Evolutionary conservation across 2,797 vertebrate genomes (phyloP).

Genomic region (Pogoniulus pusillus): DNA sequence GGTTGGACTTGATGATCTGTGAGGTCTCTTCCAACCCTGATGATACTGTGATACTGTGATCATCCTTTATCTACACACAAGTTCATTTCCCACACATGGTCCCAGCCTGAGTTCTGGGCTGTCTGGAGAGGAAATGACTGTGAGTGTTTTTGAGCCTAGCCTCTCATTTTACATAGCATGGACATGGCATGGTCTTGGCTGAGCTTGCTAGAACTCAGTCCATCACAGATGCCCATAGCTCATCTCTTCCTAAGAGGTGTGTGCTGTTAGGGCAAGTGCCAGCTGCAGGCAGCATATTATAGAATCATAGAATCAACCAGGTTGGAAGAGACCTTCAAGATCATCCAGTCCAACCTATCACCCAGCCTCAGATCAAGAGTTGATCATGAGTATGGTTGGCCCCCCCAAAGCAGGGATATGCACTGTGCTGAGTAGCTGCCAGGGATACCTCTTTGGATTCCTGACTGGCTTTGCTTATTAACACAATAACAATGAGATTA

Average conservation of each 20-base stretch:
- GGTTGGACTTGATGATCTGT: no score
- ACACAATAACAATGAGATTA: not conserved
- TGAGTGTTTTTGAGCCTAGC: not conserved
- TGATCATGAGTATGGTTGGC: fast-evolving
- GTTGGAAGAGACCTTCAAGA: no score
- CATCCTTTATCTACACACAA: not conserved
- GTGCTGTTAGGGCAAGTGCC: not conserved
- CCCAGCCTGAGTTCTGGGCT: not conserved
- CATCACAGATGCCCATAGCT: not conserved
- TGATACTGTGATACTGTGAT: no score
- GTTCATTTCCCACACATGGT: not conserved
- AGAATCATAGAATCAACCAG: no score
- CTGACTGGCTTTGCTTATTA: not conserved
- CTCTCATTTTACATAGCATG: not conserved
- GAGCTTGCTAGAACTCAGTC: not conserved
- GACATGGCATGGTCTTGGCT: not conserved
- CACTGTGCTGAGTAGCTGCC: not conserved
- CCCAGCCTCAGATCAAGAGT: not conserved
- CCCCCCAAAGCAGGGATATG: not conserved
- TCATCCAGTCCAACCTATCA: no score
- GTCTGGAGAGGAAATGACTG: not conserved
- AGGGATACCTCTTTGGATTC: not conserved
- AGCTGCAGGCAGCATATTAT: not conserved
- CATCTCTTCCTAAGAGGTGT: not conserved
- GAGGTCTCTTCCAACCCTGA: no score